Percentiles rank a stretch among this genome's conserved stretches.
These are phyloP conservation scores for Pipistrellus pipistrellus DNA, from an alignment of 2,797 vertebrate species.

Conservation along the genomic window DNA sequence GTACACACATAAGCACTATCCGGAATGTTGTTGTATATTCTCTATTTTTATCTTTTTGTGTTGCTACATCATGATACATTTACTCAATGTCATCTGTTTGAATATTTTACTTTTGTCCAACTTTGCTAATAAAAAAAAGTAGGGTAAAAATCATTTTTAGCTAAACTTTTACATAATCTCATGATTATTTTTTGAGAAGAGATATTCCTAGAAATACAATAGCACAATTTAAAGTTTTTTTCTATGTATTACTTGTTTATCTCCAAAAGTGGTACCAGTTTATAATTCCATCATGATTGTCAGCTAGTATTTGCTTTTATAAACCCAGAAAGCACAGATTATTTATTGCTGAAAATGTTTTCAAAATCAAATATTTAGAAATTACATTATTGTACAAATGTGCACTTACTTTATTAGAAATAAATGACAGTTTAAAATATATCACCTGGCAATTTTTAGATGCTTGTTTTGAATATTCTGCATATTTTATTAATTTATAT, in stretches of 20 bases:
- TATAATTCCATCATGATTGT: background rate
- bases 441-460: background rate
- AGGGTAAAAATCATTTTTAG: background rate
- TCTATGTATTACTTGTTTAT: background rate
- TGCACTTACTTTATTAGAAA: background rate
- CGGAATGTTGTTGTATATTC: background rate
- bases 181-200: background rate
- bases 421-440: background rate
- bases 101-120: background rate
- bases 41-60: background rate
- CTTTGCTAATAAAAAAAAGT: conserved; percentile 27
- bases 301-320: background rate
- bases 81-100: background rate
- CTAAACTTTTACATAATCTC: background rate
- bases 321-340: background rate
- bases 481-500: background rate
- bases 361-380: background rate
- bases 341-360: background rate
- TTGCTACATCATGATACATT: background rate
- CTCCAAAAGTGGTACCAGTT: background rate
- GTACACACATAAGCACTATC: background rate
- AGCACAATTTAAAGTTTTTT: background rate
- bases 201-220: background rate
- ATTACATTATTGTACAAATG: background rate
- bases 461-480: background rate